These are phyloP conservation scores for Cromileptes altivelis DNA, from an alignment of 2,113 vertebrate genomes.

Conservation along the genomic window DNA sequence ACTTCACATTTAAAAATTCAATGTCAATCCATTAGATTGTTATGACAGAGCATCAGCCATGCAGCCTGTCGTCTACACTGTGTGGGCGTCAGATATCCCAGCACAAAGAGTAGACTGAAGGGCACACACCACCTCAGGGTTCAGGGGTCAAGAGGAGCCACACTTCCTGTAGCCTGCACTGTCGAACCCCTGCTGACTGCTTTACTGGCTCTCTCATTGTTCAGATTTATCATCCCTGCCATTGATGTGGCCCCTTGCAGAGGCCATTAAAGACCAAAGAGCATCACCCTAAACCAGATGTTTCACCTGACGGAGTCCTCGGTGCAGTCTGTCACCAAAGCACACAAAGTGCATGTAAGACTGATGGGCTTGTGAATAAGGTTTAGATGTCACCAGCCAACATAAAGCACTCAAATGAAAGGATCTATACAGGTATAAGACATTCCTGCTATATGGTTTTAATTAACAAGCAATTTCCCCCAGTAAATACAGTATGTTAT, in stretches of 20 bases:
- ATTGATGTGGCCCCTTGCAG: conserved; percentile 75
- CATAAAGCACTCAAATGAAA: conserved; percentile 60
- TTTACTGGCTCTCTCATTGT: conserved; percentile 79
- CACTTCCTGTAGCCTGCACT: conserved; percentile 80
- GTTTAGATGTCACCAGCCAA: conserved; percentile 37
- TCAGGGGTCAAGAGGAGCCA: conserved; percentile 81
- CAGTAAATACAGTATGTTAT: not conserved
- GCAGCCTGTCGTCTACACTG: conserved; percentile 22
- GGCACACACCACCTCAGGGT: conserved; percentile 67
- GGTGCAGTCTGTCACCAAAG: conserved; percentile 49
- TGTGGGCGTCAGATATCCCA: conserved; percentile 27
- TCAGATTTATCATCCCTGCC: conserved; percentile 80
- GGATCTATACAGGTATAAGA: conserved; percentile 26
- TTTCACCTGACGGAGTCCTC: conserved; percentile 67
- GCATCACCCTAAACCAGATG: conserved; percentile 82
- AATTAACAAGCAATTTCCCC: conserved; percentile 24
- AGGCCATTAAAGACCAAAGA: conserved; percentile 82
- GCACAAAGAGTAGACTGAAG: conserved; percentile 47
- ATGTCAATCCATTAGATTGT: not conserved
- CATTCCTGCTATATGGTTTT: conserved; percentile 42
- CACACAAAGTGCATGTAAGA: conserved; percentile 60
- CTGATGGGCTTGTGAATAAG: conserved; percentile 46
- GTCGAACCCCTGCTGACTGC: conserved; percentile 68
- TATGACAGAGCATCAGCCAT: not conserved
- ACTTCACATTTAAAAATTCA: not conserved